Evolutionary conservation across 2,797 vertebrate species (phyloP).

Genomic region (Glyptemys insculpta): DNA sequence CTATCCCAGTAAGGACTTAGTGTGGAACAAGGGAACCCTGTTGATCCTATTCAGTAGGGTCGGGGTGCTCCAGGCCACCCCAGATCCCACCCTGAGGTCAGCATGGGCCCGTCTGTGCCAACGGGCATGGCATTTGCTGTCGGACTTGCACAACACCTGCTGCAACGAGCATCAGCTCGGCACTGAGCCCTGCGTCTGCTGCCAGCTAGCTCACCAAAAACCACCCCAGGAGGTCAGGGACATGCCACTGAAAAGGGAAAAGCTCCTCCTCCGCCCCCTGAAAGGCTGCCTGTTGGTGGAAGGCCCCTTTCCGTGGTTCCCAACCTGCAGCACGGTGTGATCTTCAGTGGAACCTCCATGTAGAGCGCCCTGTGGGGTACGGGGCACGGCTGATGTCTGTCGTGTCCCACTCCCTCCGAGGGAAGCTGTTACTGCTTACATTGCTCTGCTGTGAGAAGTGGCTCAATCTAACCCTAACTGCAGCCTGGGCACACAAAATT

Average conservation of each 20-base stretch:
- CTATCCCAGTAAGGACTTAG: not conserved
- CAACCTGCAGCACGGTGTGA: not conserved
- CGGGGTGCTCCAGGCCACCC: not conserved
- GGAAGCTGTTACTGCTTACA: not conserved
- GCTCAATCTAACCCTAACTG: not conserved
- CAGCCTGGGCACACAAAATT: not conserved
- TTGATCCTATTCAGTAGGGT: not conserved
- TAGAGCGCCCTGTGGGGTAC: not conserved
- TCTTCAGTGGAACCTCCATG: not conserved
- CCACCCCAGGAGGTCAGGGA: not conserved
- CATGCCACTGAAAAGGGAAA: not conserved
- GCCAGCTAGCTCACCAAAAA: not conserved
- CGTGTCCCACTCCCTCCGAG: not conserved
- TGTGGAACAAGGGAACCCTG: not conserved
- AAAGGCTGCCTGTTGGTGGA: not conserved
- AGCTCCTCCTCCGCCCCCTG: rapidly evolving
- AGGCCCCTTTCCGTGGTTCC: not conserved
- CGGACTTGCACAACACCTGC: not conserved
- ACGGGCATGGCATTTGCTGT: not conserved
- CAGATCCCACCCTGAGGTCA: not conserved
- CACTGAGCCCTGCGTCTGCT: not conserved
- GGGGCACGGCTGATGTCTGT: not conserved
- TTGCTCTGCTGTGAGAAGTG: not conserved
- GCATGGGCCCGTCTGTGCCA: not conserved
- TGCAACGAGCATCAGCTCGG: not conserved